phyloP scores from a whole-genome alignment of 2,888 invertebrate genomes.

The Pantelozetes paolii region DNA sequence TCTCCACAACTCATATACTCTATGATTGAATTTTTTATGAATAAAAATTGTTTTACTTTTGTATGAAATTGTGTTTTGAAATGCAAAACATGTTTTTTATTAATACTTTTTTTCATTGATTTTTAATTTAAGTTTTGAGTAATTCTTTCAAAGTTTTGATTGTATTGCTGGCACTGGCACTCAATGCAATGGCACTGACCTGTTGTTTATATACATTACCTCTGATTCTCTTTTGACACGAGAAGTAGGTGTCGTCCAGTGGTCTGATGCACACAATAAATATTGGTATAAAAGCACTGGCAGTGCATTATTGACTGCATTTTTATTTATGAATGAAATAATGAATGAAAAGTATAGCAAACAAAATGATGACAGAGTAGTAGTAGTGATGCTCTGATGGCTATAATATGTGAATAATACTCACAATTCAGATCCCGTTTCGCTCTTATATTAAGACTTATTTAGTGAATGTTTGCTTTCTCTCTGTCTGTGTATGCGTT shows the following conservation, averaged over 20 bases:
- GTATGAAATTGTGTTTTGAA: background rate
- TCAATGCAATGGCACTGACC: background rate
- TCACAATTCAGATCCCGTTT: conserved; percentile 22
- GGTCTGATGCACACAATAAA: conserved; percentile 13
- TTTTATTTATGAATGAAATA: background rate
- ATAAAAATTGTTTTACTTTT: background rate
- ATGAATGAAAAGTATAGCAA: background rate
- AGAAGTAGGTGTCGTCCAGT: conserved; percentile 13
- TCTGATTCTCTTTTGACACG: background rate
- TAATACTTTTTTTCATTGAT: background rate
- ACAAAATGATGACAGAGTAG: conserved; percentile 17
- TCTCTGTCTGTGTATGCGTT: background rate
- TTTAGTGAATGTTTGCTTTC: background rate
- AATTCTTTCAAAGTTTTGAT: background rate
- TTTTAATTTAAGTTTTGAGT: background rate
- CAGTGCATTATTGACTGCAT: conserved; percentile 7
- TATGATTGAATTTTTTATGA: background rate
- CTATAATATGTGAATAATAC: conserved; percentile 11
- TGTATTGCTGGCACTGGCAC: background rate
- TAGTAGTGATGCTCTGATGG: no score
- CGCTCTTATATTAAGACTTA: conserved; percentile 28
- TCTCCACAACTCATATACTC: background rate
- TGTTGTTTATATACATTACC: conserved; percentile 24
- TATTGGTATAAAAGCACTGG: conserved; percentile 3
- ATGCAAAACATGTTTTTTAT: background rate